phyloP scores from a whole-genome alignment of 1,140 invertebrate species.

The Zaprionus tsacasi region DNA sequence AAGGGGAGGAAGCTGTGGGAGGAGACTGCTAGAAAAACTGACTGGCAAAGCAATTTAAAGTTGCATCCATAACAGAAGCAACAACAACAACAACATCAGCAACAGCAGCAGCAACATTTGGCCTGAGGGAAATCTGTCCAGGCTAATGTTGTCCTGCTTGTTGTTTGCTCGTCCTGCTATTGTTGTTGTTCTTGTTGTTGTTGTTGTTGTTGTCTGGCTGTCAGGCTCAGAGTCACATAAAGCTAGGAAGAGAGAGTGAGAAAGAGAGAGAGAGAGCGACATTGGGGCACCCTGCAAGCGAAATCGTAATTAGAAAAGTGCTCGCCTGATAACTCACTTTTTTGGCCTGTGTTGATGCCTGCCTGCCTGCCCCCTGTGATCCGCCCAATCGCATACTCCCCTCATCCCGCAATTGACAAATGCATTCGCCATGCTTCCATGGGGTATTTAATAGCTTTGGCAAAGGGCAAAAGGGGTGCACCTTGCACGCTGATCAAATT shows the following conservation, averaged over 20 bases:
- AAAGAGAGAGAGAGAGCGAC: neutral
- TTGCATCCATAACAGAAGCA: constrained; percentile 79
- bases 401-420: constrained; percentile 5
- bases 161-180: neutral
- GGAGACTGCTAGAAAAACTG: constrained; percentile 69
- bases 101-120: constrained; percentile 47
- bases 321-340: constrained; percentile 78
- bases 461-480: constrained; percentile 5
- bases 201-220: constrained; percentile 19
- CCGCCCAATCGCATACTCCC: neutral
- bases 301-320: constrained; percentile 80
- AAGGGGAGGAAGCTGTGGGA: neutral
- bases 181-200: neutral
- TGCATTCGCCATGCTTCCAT: neutral
- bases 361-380: neutral
- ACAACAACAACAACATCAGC: constrained; percentile 47
- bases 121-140: constrained; percentile 74
- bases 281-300: constrained; percentile 9
- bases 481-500: constrained; percentile 49
- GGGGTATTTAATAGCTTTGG: constrained; percentile 58
- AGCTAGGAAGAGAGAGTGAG: neutral
- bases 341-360: constrained; percentile 23
- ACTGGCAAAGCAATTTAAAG: constrained; percentile 77
- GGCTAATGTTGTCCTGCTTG: constrained; percentile 67
- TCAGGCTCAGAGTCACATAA: constrained; percentile 50